phyloP scores from a whole-genome alignment of 1,140 invertebrate genomes.

The Bombus huntii region DNA sequence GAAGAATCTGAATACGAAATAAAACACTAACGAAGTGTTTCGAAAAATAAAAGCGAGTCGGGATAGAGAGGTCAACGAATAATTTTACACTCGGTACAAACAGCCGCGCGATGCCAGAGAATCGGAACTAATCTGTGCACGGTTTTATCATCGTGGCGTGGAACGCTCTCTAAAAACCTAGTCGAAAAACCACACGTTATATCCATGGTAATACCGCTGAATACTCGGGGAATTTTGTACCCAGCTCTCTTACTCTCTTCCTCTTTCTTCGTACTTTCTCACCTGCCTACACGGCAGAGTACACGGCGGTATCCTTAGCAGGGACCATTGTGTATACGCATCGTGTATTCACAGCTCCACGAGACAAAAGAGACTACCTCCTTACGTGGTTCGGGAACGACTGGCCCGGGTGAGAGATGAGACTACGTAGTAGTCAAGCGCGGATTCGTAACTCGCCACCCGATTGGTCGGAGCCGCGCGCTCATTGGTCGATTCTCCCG shows the following conservation, averaged over 20 bases:
- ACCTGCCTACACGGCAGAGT: conserved; percentile 71
- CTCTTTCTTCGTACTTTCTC: conserved; percentile 68
- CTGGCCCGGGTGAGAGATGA: conserved; percentile 60
- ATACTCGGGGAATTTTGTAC: conserved; percentile 63
- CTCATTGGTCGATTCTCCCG: conserved; percentile 68
- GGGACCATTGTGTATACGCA: conserved; percentile 75
- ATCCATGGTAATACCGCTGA: conserved; percentile 49
- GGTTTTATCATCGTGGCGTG: conserved; percentile 35
- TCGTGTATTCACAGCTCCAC: conserved; percentile 74
- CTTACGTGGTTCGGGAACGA: conserved; percentile 76
- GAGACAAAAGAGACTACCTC: conserved; percentile 78
- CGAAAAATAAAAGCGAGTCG: neutral
- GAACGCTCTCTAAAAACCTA: conserved; percentile 47
- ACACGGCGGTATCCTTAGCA: conserved; percentile 63
- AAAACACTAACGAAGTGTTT: neutral
- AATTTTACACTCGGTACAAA: conserved; percentile 28
- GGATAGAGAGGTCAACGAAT: conserved; percentile 22
- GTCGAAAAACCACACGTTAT: conserved; percentile 63
- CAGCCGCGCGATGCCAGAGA: conserved; percentile 26
- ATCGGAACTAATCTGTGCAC: conserved; percentile 50
- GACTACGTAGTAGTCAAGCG: conserved; percentile 50
- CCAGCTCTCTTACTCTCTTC: neutral
- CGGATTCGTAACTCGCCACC: conserved; percentile 27
- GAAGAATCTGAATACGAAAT: neutral
- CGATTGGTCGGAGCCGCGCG: conserved; percentile 60